Conservation (phyloP, 92 coral and sea anemone genomes). For the Actinostola sp. region DNA sequence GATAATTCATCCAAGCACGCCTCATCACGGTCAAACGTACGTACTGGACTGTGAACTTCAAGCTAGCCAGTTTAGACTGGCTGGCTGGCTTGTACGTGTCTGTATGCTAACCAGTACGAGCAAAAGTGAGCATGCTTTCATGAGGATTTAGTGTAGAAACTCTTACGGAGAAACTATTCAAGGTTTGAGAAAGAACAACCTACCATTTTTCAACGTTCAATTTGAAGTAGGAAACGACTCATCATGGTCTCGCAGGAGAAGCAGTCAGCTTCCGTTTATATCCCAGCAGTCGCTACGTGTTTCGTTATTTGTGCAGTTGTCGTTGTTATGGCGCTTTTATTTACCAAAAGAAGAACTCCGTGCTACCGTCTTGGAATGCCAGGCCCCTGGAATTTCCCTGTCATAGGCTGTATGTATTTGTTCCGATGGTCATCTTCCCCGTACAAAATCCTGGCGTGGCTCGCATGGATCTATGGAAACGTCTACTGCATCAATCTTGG, state of each 20-base stretch:
- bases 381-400: constrained; percentile 57
- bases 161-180: not conserved
- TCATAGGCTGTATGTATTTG: constrained; percentile 47
- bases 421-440: constrained; percentile 42
- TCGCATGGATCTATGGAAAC: constrained; percentile 53
- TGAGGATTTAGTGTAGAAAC: not conserved
- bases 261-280: not conserved
- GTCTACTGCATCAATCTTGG: constrained; percentile 54
- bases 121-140: not conserved
- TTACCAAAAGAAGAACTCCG: constrained; percentile 2
- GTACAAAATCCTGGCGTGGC: constrained; percentile 36
- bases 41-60: constrained; percentile 19
- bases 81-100: not conserved
- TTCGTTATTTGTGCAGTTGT: not conserved
- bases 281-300: not conserved
- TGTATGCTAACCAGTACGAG: not conserved
- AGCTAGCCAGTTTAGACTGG: not conserved
- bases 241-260: no score
- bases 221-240: not conserved
- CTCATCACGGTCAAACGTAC: constrained; percentile 20
- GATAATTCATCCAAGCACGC: constrained; percentile 25
- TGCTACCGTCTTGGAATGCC: constrained; percentile 24
- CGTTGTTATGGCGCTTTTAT: constrained; percentile 4
- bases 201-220: no score
- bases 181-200: no score